These are phyloP conservation scores for Ploceus nigricollis DNA, from an alignment of 2,113 vertebrate genomes.

Conservation along the genomic window DNA sequence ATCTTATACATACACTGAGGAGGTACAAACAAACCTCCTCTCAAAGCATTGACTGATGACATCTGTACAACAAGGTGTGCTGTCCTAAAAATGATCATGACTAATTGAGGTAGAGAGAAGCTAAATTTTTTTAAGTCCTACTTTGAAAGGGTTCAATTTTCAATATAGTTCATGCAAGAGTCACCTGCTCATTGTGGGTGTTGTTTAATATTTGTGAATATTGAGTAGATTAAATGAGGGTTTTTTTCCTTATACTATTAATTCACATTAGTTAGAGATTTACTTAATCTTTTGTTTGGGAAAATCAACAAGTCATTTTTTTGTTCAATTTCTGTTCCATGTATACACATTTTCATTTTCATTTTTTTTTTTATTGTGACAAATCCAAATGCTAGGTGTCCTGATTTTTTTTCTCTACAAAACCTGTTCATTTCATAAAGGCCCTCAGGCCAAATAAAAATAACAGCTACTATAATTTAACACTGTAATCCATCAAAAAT, in stretches of 20 bases:
- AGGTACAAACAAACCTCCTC: not conserved
- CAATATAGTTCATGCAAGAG: not conserved
- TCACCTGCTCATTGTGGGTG: not conserved
- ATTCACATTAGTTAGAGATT: not conserved
- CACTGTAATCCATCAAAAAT: conserved; percentile 26
- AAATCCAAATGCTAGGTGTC: not conserved
- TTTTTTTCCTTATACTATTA: not conserved
- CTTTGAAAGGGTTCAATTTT: not conserved
- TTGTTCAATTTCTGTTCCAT: not conserved
- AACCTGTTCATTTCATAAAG: not conserved
- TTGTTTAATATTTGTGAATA: not conserved
- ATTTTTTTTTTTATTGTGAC: not conserved
- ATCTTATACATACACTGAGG: not conserved
- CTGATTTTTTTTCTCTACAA: not conserved
- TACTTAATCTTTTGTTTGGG: not conserved
- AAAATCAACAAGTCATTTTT: not conserved
- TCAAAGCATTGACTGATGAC: not conserved
- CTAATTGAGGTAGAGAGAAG: not conserved
- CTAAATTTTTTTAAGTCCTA: not conserved
- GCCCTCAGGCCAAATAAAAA: not conserved
- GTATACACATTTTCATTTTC: not conserved
- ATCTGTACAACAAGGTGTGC: not conserved
- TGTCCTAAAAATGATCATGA: not conserved
- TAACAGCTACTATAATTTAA: not conserved
- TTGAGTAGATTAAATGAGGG: fast-evolving